A percentile compares a stretch with the other conserved stretches of the same genome.
phyloP scores from a whole-genome alignment of 1,140 invertebrate genomes.

The Drosophila mauritiana region DNA sequence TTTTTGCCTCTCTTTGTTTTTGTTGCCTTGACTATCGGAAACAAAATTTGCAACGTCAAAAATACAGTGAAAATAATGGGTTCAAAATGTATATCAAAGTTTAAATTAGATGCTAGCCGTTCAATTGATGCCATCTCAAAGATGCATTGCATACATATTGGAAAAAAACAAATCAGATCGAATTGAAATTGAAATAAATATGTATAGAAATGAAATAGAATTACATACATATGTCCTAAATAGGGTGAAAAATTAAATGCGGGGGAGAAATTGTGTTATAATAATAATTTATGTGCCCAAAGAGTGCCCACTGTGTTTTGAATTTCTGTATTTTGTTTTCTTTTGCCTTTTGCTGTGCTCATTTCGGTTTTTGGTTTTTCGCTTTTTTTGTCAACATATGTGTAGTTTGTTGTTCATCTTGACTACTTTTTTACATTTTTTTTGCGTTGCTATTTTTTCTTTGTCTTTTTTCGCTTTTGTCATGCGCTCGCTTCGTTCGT shows the following conservation, averaged over 20 bases:
- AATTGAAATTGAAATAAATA: too few relatives aligned
- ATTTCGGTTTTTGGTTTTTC: conserved; percentile 37
- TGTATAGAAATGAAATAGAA: too few relatives aligned
- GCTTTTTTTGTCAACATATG: conserved; percentile 50
- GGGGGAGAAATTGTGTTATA: too few relatives aligned
- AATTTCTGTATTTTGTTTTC: conserved; percentile 20
- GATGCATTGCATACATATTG: too few relatives aligned
- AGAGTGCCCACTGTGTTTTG: conserved; percentile 11
- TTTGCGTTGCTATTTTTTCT: conserved; percentile 21
- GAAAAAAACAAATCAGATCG: too few relatives aligned
- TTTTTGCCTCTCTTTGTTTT: conserved; percentile 26
- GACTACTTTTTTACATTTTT: conserved; percentile 11
- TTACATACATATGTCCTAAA: too few relatives aligned
- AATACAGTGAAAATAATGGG: background rate
- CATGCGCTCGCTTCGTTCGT: conserved; percentile 67
- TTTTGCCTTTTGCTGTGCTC: conserved; percentile 55
- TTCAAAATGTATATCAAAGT: too few relatives aligned
- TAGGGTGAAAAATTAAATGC: too few relatives aligned
- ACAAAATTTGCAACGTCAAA: conserved; percentile 22
- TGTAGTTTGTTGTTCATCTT: conserved; percentile 34
- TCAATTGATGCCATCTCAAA: too few relatives aligned
- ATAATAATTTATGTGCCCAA: background rate
- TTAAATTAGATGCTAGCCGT: too few relatives aligned
- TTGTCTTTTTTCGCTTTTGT: conserved; percentile 53
- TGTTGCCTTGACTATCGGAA: conserved; percentile 51